These are phyloP conservation scores for Geotria australis DNA, from an alignment of 2,797 vertebrate genomes.

Conservation along the genomic window DNA sequence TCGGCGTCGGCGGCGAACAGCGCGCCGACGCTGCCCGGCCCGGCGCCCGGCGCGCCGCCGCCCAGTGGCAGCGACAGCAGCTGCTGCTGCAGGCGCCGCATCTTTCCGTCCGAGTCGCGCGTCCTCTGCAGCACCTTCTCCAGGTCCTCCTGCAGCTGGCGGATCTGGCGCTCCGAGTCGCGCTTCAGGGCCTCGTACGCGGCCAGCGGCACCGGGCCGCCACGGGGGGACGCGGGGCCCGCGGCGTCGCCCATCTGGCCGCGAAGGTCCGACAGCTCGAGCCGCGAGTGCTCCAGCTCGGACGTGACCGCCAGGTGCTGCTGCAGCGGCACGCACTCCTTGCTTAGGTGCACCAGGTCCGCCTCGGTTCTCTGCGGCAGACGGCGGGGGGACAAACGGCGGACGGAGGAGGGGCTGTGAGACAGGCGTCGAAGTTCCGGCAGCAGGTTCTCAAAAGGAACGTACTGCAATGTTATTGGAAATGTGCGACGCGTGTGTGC, in stretches of 20 bases:
- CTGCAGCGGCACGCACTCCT: background rate
- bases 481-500: too few relatives aligned
- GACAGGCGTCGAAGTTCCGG: too few relatives aligned
- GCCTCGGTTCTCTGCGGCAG: background rate
- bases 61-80: background rate
- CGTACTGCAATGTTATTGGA: too few relatives aligned
- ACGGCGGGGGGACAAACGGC: background rate
- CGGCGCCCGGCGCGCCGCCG: background rate
- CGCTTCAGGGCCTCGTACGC: constrained; percentile 32
- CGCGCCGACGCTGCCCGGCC: background rate
- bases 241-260: background rate
- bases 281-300: background rate
- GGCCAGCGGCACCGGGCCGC: background rate
- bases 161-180: constrained; percentile 53
- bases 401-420: too few relatives aligned
- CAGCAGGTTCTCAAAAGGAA: too few relatives aligned
- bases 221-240: background rate
- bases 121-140: constrained; percentile 84
- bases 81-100: constrained; percentile 80
- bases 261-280: background rate
- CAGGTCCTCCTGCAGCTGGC: constrained; percentile 58
- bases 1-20: too few relatives aligned
- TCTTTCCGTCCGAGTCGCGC: constrained; percentile 78
- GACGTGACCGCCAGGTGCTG: background rate
- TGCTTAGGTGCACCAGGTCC: background rate